Conservation (phyloP, 2,888 invertebrate species). For the Leptothorax acervorum region DNA sequence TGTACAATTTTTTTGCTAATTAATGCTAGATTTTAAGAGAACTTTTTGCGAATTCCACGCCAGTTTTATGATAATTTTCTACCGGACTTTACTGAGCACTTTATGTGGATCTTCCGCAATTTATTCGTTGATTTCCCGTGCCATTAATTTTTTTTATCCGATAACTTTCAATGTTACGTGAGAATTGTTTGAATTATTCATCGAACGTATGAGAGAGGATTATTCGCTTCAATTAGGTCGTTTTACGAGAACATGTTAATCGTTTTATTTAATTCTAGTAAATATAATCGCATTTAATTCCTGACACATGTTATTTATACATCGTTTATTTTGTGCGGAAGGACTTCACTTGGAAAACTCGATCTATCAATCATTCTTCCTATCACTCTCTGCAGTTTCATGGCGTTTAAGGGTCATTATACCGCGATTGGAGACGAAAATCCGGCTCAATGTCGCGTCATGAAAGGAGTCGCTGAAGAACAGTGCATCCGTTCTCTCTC, state of each 20-base stretch:
- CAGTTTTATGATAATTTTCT: slow-evolving; percentile 11
- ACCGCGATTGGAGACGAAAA: slow-evolving; percentile 9
- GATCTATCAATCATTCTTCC: slow-evolving; percentile 29
- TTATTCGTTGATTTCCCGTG: slow-evolving; percentile 24
- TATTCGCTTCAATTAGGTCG: slow-evolving; percentile 13
- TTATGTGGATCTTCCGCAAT: slow-evolving; percentile 1
- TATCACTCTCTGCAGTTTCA: not conserved
- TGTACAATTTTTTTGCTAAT: slow-evolving; percentile 15
- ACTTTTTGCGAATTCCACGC: not conserved
- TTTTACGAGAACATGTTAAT: slow-evolving; percentile 8
- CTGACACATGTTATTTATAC: slow-evolving; percentile 3
- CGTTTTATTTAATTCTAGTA: slow-evolving; percentile 22
- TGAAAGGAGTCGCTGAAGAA: slow-evolving; percentile 15
- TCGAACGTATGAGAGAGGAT: not conserved
- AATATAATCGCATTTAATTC: slow-evolving; percentile 25
- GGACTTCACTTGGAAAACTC: slow-evolving; percentile 1
- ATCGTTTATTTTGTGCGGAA: not conserved
- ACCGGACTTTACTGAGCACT: not conserved
- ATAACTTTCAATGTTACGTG: not conserved
- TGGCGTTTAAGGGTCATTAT: slow-evolving; percentile 21
- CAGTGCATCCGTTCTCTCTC: slow-evolving; percentile 37
- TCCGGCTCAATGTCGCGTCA: not conserved
- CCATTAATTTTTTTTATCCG: slow-evolving; percentile 8
- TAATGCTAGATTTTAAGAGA: not conserved
- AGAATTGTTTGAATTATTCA: slow-evolving; percentile 19